These are phyloP conservation scores for Colletes gigas DNA, from an alignment of 1,140 invertebrate species.

Conservation along the genomic window DNA sequence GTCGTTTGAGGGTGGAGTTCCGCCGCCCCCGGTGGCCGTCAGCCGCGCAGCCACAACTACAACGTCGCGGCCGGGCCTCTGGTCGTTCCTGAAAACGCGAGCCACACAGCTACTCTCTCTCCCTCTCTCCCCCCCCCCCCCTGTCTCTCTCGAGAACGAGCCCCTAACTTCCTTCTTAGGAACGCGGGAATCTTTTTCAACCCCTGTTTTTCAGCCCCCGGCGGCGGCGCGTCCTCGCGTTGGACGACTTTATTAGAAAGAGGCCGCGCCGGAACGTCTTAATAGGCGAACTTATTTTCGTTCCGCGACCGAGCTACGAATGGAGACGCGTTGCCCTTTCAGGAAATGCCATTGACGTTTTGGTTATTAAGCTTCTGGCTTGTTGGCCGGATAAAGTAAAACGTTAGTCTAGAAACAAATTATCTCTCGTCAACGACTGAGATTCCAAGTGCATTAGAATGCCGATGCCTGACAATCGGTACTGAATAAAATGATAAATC, in stretches of 20 bases:
- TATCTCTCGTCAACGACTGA: too few species aligned
- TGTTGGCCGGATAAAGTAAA: too few species aligned
- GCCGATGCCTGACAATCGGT: too few species aligned
- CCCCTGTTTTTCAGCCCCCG: constrained; percentile 69
- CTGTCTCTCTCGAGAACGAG: constrained; percentile 28
- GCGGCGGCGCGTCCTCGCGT: constrained; percentile 43
- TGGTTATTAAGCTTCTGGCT: background rate
- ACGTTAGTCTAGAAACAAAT: background rate
- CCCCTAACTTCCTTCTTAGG: constrained; percentile 64
- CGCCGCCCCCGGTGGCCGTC: constrained; percentile 45
- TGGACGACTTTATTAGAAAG: constrained; percentile 80
- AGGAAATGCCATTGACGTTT: background rate
- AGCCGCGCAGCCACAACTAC: constrained; percentile 9
- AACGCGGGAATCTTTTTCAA: constrained; percentile 74
- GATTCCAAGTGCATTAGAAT: too few species aligned
- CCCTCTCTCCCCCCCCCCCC: constrained; percentile 19
- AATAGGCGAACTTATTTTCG: constrained; percentile 62
- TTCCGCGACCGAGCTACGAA: background rate
- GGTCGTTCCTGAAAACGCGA: constrained; percentile 53
- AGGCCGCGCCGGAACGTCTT: constrained; percentile 75
- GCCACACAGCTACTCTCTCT: background rate
- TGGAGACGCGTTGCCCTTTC: background rate
- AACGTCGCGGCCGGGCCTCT: background rate
- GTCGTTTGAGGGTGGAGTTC: constrained; percentile 69
- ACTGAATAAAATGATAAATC: too few species aligned